These are phyloP conservation scores for Plectrocnemia conspersa DNA, from an alignment of 1,140 invertebrate genomes.

Conservation along the genomic window DNA sequence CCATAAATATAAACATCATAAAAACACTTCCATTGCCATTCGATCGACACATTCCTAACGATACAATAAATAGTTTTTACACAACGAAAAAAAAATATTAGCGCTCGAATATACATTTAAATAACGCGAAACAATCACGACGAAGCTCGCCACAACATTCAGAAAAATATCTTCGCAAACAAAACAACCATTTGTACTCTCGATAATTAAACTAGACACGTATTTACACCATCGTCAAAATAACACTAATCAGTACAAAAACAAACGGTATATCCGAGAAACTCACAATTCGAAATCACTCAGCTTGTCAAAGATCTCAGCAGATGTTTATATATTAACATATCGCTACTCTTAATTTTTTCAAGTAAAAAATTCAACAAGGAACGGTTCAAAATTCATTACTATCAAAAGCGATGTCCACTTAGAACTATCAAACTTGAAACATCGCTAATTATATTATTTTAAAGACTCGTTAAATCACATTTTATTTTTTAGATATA, in stretches of 20 bases:
- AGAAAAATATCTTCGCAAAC: slow-evolving; percentile 25
- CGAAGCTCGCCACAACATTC: slow-evolving; percentile 21
- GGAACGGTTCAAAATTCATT: too few species aligned
- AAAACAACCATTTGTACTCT: slow-evolving; percentile 36
- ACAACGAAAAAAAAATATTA: slow-evolving; percentile 22
- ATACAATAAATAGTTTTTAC: slow-evolving; percentile 34
- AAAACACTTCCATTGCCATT: slow-evolving; percentile 32
- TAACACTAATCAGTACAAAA: slow-evolving; percentile 34
- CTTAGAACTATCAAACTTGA: too few species aligned
- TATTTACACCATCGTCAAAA: slow-evolving; percentile 12
- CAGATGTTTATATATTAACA: too few species aligned
- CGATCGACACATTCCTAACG: slow-evolving; percentile 28
- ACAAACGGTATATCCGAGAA: too few species aligned
- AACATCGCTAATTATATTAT: too few species aligned
- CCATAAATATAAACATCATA: slow-evolving; percentile 34
- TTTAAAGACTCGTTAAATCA: too few species aligned
- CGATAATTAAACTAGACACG: slow-evolving; percentile 26
- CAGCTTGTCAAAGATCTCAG: too few species aligned
- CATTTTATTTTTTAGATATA: too few species aligned
- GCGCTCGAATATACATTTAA: slow-evolving; percentile 12
- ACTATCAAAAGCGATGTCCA: too few species aligned
- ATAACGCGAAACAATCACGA: slow-evolving; percentile 25
- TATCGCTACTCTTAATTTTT: too few species aligned
- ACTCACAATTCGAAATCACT: too few species aligned
- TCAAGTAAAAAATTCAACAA: too few species aligned